Percentiles rank a stretch among this genome's conserved stretches.
Conservation (phyloP, 2,797 vertebrate genomes). For the Nasua narica region DNA sequence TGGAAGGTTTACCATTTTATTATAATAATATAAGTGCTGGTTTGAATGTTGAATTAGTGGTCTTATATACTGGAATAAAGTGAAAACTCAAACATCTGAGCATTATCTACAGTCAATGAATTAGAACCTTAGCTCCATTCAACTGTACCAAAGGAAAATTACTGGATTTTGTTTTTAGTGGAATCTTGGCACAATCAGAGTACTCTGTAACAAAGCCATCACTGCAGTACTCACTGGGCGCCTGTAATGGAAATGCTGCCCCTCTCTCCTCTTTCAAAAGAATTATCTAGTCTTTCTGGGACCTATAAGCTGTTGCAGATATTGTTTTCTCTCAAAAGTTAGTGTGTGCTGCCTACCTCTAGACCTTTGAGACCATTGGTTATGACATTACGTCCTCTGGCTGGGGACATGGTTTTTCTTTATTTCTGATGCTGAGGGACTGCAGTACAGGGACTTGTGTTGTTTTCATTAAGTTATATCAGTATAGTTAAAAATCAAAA, state of each 20-base stretch:
- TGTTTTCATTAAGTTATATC: neutral
- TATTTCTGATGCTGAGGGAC: neutral
- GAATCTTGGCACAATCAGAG: neutral
- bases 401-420: neutral
- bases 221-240: neutral
- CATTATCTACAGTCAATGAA: neutral
- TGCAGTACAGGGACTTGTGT: neutral
- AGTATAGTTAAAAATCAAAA: neutral
- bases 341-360: neutral
- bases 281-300: neutral
- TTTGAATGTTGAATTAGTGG: neutral
- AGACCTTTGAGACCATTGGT: neutral
- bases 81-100: neutral
- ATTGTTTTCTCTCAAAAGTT: neutral
- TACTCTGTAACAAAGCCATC: neutral
- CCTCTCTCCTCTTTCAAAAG: neutral
- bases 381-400: neutral
- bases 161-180: neutral
- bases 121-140: neutral
- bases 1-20: neutral
- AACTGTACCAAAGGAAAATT: neutral
- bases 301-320: neutral
- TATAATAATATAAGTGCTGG: neutral
- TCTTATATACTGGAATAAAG: neutral
- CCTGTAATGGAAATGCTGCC: neutral